These are phyloP conservation scores for Charina bottae DNA, from an alignment of 2,113 vertebrate genomes.

Conservation along the genomic window DNA sequence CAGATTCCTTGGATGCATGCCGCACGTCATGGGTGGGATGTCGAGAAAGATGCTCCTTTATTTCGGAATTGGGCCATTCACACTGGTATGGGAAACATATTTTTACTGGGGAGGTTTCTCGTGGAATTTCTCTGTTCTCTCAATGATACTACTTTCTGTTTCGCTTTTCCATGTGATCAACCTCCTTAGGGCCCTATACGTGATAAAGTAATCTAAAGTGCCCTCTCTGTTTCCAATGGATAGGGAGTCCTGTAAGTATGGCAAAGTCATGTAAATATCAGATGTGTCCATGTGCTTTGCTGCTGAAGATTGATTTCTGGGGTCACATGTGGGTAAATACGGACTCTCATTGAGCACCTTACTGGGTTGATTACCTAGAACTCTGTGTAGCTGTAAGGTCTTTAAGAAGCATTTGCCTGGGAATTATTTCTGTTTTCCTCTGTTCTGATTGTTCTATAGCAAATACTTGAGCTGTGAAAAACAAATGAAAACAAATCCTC, in stretches of 20 bases:
- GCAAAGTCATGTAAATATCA: not conserved
- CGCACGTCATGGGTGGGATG: constrained; percentile 88
- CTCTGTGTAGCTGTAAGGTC: not conserved
- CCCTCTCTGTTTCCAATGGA: not conserved
- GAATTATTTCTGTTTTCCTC: not conserved
- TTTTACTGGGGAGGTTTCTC: constrained; percentile 30
- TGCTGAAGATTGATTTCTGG: not conserved
- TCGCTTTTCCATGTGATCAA: not conserved
- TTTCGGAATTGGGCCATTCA: constrained; percentile 92
- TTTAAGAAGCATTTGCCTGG: not conserved
- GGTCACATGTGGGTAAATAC: too few relatives aligned
- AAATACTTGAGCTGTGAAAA: not conserved
- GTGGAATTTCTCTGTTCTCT: constrained; percentile 28
- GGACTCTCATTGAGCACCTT: not conserved
- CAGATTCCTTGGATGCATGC: constrained; percentile 94
- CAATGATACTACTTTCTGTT: constrained; percentile 2
- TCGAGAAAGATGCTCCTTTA: constrained; percentile 89
- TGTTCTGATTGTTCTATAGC: not conserved
- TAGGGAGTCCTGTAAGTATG: not conserved
- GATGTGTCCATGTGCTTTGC: not conserved
- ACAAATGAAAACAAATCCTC: not conserved
- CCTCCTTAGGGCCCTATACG: not conserved
- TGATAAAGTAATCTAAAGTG: not conserved
- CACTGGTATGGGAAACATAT: constrained; percentile 76
- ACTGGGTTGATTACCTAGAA: constrained; percentile 14